Conservation (phyloP, 2,113 vertebrate species). For the Hippocampus zosterae region DNA sequence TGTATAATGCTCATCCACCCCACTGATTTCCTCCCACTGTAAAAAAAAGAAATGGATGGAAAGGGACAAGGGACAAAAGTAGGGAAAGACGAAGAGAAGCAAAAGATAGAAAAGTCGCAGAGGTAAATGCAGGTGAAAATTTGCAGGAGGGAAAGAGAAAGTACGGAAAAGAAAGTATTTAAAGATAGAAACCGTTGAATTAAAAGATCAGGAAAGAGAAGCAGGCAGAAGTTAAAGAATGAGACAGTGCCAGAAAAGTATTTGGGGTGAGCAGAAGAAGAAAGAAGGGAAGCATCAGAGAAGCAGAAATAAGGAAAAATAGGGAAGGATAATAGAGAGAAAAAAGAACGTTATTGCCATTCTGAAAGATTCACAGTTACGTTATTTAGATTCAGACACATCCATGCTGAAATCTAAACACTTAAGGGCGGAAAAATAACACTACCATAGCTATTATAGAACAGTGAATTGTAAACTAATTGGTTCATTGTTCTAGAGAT, state of each 20-base stretch:
- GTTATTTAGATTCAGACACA: conserved; percentile 58
- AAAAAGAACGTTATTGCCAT: conserved; percentile 62
- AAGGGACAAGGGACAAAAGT: conserved; percentile 32
- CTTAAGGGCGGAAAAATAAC: conserved; percentile 64
- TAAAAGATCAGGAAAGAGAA: conserved; percentile 8
- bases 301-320: conserved; percentile 31
- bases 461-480: conserved; percentile 52
- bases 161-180: not conserved
- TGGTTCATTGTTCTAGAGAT: not conserved
- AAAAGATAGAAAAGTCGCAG: conserved; percentile 11
- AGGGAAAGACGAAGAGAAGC: conserved; percentile 26
- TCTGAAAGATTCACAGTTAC: conserved; percentile 53
- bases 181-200: conserved; percentile 5
- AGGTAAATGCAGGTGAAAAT: not conserved
- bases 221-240: not conserved
- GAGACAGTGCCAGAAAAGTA: not conserved
- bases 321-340: conserved; percentile 39
- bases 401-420: conserved; percentile 64
- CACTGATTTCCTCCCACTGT: conserved; percentile 99
- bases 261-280: conserved; percentile 2
- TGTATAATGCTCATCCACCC: conserved; percentile 96
- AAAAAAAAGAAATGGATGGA: conserved; percentile 34
- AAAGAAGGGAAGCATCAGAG: conserved; percentile 16
- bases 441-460: conserved; percentile 56
- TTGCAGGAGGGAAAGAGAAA: not conserved